phyloP scores from a whole-genome alignment of 2,888 invertebrate species.

The Drosophila hawaiiensis region DNA sequence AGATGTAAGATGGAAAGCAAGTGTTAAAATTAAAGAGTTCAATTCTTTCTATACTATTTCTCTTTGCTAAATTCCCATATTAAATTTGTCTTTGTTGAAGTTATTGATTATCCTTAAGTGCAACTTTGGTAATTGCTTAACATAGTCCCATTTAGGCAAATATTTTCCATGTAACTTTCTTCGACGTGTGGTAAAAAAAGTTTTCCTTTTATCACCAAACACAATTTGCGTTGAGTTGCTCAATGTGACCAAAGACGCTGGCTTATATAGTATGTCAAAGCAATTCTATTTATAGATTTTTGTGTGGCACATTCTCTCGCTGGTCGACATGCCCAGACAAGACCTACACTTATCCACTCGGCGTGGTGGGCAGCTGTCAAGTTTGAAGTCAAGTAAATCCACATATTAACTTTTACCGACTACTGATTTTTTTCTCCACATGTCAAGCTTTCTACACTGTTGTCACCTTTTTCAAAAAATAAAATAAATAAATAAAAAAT shows the following conservation, averaged over 20 bases:
- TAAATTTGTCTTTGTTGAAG: not conserved
- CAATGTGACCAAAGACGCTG: conserved; percentile 40
- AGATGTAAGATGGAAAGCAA: not conserved
- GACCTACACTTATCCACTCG: not conserved
- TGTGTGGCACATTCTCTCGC: not conserved
- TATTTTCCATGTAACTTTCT: not conserved
- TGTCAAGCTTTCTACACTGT: conserved; percentile 30
- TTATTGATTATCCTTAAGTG: not conserved
- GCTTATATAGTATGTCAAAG: conserved; percentile 27
- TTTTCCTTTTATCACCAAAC: not conserved
- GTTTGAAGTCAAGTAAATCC: conserved; percentile 22
- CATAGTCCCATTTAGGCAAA: not conserved
- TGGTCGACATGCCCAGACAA: not conserved
- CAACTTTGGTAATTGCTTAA: not conserved
- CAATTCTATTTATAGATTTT: conserved; percentile 20
- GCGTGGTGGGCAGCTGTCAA: conserved; percentile 30
- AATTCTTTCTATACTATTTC: not conserved
- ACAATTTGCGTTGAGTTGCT: conserved; percentile 11
- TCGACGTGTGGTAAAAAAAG: not conserved
- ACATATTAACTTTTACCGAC: conserved; percentile 42
- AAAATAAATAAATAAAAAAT: conserved; percentile 27
- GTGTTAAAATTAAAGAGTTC: no score
- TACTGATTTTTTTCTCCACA: conserved; percentile 13
- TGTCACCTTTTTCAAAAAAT: conserved; percentile 37
- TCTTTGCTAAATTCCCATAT: not conserved